Base-by-base conservation (phyloP, 2,797 vertebrate species). In the Meriones psammophilus region DNA sequence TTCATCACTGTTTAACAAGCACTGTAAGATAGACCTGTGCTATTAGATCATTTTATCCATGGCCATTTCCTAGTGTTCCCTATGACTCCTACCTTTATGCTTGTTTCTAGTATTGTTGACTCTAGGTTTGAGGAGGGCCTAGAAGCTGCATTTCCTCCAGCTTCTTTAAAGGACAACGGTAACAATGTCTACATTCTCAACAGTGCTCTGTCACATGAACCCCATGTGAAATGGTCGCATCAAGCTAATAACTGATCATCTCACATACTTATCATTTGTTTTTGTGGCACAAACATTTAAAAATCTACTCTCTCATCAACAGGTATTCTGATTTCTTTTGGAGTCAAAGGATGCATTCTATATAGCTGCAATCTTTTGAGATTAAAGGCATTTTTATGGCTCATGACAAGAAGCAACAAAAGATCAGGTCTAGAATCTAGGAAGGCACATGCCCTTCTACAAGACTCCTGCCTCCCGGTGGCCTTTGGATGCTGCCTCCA, bases 401-500 rank as follows among this genome's bases (percentile, higher is more conserved):
- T 54, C 30, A 15, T n/a, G 42, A 85, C 5, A n/a, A 86, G 88
- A 69, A 69, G 60, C 92, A 89, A 97, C 62, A 90, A 89, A 94
- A 0, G 68, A 79, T 95, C 92, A 73, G 79, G 95, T 97, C 96
- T 79, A 92, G 89, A 97, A 80, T 73, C 85, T 96, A 86, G 69
- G 15, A 46, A 68, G 60, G 88, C 66, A 68, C 60, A 36, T 78
- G 36, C n/a, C 46, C 56, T 69, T 90, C 36, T 50, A 74, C 0
- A 26, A 36, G n/a, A 26, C 50, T 22, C 83, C 76, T 54, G 68
- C 9, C 93, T 97, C 54, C 66, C 71, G 8, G 90, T 54, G 60
- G 83, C 81, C 77, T 36, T 10, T 10, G 91, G 58, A 36, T 56
- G 20, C 8, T 8, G 46, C 76, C 0, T 0, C 0, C 33, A 66